Evolutionary conservation across 2,888 invertebrate genomes (phyloP), one percentile per base, ranked within the genome.

Genomic region (Heliconius ethilla): DNA sequence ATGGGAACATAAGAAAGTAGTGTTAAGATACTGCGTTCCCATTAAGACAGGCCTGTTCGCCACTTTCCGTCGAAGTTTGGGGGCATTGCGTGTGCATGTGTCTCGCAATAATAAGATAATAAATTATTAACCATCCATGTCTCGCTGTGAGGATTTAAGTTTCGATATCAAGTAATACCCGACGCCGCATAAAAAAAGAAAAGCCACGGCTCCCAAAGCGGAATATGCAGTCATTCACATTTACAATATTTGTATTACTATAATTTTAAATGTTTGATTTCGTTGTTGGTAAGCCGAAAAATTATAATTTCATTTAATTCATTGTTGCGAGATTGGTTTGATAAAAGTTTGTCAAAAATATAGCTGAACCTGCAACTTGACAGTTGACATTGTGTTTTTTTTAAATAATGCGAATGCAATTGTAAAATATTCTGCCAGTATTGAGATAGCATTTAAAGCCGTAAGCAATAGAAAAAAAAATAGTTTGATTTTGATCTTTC

Each of bases 161-260:
- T 80, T 79, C 77, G 83, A 51, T 73, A 86, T 81, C 77, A 85
- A 63, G 73, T 55, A 81, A 70, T 72, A 84, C 65, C 45, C 66
- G 51, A 66, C 69, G 74, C 75, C 77, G 33, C 79, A 70, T 37
- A 81, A 73, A 51, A 81, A 81, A 40, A 80, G 80, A 79, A 82
- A 81, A 77, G 82, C 75, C 78, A 83, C 77, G 29, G 80, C 77
- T 51, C 85, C 73, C 37, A 81, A 63, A 37, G 75, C 78, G 25
- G 78, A 79, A 75, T 76, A 79, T 75, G 77, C 78, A 75, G 69
- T 63, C 80, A 78, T 78, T 62, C 51, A 80, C 67, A n/a, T n/a
- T 22, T 22, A 70, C 10, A 70, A 27, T 2, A 15, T 70, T 51
- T 29, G 33, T 13, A 33, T 59, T 9, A 40, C 9, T 59, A 22